Conservation (phyloP, 2,797 vertebrate species). For the Spinus olivaceus region DNA sequence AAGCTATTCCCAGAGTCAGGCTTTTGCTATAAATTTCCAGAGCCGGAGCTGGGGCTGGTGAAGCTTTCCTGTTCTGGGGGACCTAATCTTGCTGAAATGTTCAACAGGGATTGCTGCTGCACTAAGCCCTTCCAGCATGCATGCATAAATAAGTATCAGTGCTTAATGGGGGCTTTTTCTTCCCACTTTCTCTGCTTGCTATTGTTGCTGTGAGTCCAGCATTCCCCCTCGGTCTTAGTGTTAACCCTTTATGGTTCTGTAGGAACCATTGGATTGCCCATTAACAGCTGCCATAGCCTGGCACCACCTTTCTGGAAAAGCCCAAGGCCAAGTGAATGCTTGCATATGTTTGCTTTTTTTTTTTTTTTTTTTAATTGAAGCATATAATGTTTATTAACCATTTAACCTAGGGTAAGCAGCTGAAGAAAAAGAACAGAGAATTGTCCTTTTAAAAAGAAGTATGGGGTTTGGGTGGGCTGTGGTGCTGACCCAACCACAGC, state of each 20-base stretch:
- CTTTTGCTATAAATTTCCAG: constrained; percentile 14
- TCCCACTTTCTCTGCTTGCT: constrained; percentile 9
- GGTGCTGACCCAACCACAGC: constrained; percentile 30
- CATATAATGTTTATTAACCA: not conserved
- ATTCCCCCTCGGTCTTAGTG: not conserved
- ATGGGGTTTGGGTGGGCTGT: not conserved
- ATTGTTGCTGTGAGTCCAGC: not conserved
- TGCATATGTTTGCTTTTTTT: not conserved
- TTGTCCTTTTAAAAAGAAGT: not conserved
- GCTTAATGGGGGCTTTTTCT: constrained; percentile 1
- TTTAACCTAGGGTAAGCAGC: not conserved
- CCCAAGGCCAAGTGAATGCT: not conserved
- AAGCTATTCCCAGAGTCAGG: not conserved
- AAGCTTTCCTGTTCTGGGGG: not conserved
- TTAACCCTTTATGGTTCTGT: not conserved
- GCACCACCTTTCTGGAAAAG: not conserved
- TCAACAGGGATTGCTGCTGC: not conserved
- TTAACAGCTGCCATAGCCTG: not conserved
- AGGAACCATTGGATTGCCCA: not conserved
- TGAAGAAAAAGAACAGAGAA: not conserved
- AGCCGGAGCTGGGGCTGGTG: not conserved
- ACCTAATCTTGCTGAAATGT: not conserved
- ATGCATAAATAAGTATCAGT: not conserved
- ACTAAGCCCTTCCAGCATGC: not conserved
- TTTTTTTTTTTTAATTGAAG: not conserved